These are phyloP conservation scores for Poecilia latipinna DNA, from an alignment of 2,113 vertebrate species.

Conservation along the genomic window DNA sequence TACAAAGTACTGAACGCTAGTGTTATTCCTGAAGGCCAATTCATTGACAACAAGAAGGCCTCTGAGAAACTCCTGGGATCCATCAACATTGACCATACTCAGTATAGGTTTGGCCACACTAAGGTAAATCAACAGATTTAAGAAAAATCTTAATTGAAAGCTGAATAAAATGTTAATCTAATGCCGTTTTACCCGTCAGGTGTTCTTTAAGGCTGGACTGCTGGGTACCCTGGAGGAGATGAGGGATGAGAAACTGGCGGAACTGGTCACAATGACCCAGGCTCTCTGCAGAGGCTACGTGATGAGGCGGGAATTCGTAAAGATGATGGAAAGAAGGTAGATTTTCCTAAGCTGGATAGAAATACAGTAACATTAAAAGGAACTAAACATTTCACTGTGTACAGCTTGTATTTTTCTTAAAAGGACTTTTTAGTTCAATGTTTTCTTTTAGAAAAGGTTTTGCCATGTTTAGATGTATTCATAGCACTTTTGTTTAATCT, in stretches of 20 bases:
- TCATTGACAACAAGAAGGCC: constrained; percentile 89
- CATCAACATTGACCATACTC: constrained; percentile 85
- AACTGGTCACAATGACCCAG: constrained; percentile 80
- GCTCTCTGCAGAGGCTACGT: constrained; percentile 75
- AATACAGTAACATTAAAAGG: constrained; percentile 62
- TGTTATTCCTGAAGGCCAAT: constrained; percentile 87
- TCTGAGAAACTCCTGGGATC: constrained; percentile 89
- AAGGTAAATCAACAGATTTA: constrained; percentile 77
- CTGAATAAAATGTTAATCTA: background rate
- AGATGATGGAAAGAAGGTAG: constrained; percentile 78
- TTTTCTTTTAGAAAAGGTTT: too few relatives aligned
- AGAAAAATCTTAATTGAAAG: background rate
- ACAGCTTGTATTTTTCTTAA: background rate
- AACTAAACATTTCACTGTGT: background rate
- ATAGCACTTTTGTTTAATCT: background rate
- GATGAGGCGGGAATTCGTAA: constrained; percentile 80
- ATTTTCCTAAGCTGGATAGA: constrained; percentile 74
- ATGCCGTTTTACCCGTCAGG: constrained; percentile 66
- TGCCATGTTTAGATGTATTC: too few relatives aligned
- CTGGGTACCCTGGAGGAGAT: constrained; percentile 92
- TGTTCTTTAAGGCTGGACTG: constrained; percentile 93
- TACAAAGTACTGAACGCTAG: constrained; percentile 84
- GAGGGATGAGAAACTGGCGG: constrained; percentile 91
- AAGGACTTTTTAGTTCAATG: background rate
- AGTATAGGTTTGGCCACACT: constrained; percentile 91